phyloP scores from a whole-genome alignment of 2,797 vertebrate species.

The Semotilus atromaculatus region DNA sequence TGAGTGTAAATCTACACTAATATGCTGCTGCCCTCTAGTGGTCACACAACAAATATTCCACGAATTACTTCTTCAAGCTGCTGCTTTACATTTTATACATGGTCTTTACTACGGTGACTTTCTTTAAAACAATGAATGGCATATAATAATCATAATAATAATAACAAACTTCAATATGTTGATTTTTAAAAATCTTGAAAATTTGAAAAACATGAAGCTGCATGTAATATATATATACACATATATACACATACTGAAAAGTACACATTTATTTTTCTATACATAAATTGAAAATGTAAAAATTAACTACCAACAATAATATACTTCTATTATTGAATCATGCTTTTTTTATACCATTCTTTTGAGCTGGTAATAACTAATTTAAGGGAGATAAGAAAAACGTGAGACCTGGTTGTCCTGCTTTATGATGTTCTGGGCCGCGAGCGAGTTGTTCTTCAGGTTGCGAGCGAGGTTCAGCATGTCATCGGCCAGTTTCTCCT shows the following conservation, averaged over 20 bases:
- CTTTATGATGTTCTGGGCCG: slow-evolving; percentile 94
- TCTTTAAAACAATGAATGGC: background rate
- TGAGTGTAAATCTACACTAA: background rate
- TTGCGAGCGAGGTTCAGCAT: slow-evolving; percentile 94
- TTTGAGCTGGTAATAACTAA: background rate
- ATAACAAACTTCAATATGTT: background rate
- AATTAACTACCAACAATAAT: too few relatives aligned
- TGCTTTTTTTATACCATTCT: background rate
- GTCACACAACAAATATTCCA: background rate
- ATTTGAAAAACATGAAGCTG: background rate
- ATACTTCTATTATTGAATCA: background rate
- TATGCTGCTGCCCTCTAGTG: background rate
- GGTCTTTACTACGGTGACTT: background rate
- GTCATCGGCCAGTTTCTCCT: slow-evolving; percentile 96
- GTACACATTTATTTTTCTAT: too few relatives aligned
- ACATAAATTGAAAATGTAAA: too few relatives aligned
- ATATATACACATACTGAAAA: too few relatives aligned
- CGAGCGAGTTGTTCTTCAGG: slow-evolving; percentile 94
- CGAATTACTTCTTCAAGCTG: too few relatives aligned
- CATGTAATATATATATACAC: background rate
- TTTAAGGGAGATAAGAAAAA: background rate
- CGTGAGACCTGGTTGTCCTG: slow-evolving; percentile 93
- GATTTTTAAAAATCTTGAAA: too few relatives aligned
- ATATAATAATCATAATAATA: background rate
- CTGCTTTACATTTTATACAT: background rate